Conservation (phyloP, 1,140 invertebrate genomes). For the Trichogramma pretiosum region DNA sequence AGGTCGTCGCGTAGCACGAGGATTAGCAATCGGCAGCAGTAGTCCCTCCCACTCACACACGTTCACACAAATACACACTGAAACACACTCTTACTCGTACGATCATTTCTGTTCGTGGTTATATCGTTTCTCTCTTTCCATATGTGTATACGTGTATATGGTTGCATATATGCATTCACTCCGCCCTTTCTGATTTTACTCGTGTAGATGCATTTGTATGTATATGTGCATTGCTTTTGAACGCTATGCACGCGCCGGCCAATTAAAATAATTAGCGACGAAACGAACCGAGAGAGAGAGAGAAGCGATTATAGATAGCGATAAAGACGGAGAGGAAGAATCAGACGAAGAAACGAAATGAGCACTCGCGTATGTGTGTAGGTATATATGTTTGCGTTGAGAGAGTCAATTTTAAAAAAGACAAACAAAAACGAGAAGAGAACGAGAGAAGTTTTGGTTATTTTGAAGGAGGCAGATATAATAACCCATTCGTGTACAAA, state of each 20-base stretch:
- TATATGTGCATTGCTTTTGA: no score
- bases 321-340: constrained; percentile 22
- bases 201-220: constrained; percentile 34
- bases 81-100: not conserved
- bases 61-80: no score
- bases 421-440: no score
- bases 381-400: no score
- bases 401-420: no score
- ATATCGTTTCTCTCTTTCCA: no score
- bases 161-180: no score
- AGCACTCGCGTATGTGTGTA: no score
- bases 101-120: no score
- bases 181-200: constrained; percentile 16
- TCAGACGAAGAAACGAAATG: constrained; percentile 18
- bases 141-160: no score
- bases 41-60: constrained; percentile 1
- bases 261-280: constrained; percentile 44
- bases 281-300: constrained; percentile 36
- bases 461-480: constrained; percentile 36
- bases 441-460: constrained; percentile 28
- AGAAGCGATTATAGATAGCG: constrained; percentile 33
- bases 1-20: no score
- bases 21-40: constrained; percentile 28
- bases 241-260: no score
- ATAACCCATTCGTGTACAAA: constrained; percentile 30